Evolutionary conservation across 2,797 vertebrate genomes (phyloP), one percentile per base, ranked within the genome.

Genomic region (Heliangelus exortis): DNA sequence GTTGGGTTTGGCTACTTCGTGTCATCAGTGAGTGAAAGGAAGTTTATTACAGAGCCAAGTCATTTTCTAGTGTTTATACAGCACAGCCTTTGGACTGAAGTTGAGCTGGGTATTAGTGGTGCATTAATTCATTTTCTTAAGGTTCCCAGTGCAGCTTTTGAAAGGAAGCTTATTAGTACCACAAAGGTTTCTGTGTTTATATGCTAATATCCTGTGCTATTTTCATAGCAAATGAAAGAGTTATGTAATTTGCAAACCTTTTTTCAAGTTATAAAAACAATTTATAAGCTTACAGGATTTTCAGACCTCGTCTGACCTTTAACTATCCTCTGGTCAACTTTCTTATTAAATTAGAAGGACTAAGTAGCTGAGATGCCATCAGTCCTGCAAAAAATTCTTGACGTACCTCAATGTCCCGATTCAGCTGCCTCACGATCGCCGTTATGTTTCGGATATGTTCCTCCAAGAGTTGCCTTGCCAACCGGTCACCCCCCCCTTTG

Each of bases 401-500:
- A 39, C 97, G 67, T 94, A 97, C 97, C 98, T 98, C 98, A 1
- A 98, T 98, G 88, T 98, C 98, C 54, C 98, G 97, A 26, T 98
- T 98, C 11, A 98, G 97, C 54, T 98, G 98, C 85, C 97, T 96
- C 81, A 98, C 98, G 10, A 98, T 98, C 41, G 97, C 97, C 0
- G 98, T 98, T 43, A 98, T 98, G 96, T 98, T 98, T 76, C 97
- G 96, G 97, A 98, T 98, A 45, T 98, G 98, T 20, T 98, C 98
- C 26, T 98, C 98, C 92, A 98, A 39, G 90, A 98, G 97, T 58
- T 98, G 97, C 96, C 98, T 91, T 63, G 97, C 98, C 96, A 97
- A 67, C 80, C 97, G 97, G 93, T 98, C 98, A 0, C 97, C 98
- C 39, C 97, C 97, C 7, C 97, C 98, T 84, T 98, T 98, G 97